Conservation (phyloP, 2,888 invertebrate genomes). For the Mythimna loreyi region DNA sequence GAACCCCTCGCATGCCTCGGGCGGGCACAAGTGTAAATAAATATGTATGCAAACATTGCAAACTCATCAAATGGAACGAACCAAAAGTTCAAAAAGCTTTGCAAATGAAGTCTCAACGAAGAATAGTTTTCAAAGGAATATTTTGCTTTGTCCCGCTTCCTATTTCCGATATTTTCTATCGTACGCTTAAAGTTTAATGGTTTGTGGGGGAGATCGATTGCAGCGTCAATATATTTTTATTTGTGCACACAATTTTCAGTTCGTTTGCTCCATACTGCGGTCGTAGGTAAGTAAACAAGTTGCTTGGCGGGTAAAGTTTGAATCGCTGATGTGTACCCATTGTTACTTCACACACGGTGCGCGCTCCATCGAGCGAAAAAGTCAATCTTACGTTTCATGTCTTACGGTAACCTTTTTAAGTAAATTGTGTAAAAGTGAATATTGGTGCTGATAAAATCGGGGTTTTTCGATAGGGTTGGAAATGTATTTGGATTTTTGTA, state of each 20-base stretch:
- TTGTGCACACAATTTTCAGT: slow-evolving; percentile 80
- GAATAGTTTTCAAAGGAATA: slow-evolving; percentile 82
- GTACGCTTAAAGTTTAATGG: slow-evolving; percentile 84
- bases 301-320: slow-evolving; percentile 57
- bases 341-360: slow-evolving; percentile 65
- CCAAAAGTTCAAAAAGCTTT: slow-evolving; percentile 71
- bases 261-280: slow-evolving; percentile 73
- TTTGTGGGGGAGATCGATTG: slow-evolving; percentile 80
- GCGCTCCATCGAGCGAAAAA: slow-evolving; percentile 66
- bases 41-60: slow-evolving; percentile 64
- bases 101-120: slow-evolving; percentile 76
- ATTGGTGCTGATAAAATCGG: slow-evolving; percentile 47
- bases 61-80: slow-evolving; percentile 67
- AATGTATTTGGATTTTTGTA: slow-evolving; percentile 29
- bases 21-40: slow-evolving; percentile 59
- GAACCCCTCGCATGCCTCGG: slow-evolving; percentile 17
- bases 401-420: slow-evolving; percentile 56
- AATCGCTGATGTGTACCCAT: slow-evolving; percentile 64
- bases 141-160: slow-evolving; percentile 80
- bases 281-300: slow-evolving; percentile 67
- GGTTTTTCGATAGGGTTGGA: slow-evolving; percentile 24
- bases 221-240: slow-evolving; percentile 85
- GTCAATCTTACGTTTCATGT: slow-evolving; percentile 60
- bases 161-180: slow-evolving; percentile 82
- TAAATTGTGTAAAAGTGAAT: slow-evolving; percentile 53